These are phyloP conservation scores for Poliocrania exsul DNA, from an alignment of 2,797 vertebrate species.

Conservation along the genomic window DNA sequence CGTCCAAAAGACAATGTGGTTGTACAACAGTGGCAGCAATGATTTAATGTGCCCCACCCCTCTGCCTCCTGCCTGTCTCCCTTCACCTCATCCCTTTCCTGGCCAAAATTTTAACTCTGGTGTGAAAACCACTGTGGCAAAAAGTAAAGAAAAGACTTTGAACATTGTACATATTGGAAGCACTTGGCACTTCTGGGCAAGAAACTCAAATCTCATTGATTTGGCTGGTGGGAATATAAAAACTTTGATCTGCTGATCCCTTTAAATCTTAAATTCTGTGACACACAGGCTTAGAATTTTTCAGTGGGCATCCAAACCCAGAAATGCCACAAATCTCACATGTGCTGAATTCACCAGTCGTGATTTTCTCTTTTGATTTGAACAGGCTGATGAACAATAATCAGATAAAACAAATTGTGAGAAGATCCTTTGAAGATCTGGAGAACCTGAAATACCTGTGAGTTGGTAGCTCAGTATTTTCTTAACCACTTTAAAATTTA, in stretches of 20 bases:
- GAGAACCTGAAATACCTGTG: conserved; percentile 75
- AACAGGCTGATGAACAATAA: conserved; percentile 76
- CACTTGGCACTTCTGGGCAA: not conserved
- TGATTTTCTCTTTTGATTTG: not conserved
- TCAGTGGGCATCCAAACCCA: not conserved
- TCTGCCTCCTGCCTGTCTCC: not conserved
- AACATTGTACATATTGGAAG: rapidly evolving
- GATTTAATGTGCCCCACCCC: not conserved
- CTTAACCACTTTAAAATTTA: not conserved
- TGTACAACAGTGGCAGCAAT: not conserved
- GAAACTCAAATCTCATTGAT: not conserved
- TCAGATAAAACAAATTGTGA: conserved; percentile 61
- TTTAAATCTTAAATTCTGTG: not conserved
- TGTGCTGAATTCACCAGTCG: rapidly evolving
- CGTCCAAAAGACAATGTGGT: rapidly evolving
- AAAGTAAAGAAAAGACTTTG: not conserved
- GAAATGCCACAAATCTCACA: not conserved
- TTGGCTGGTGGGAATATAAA: not conserved
- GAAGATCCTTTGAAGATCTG: conserved; percentile 69
- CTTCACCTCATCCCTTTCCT: not conserved
- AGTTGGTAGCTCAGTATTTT: conserved; percentile 20
- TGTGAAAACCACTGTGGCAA: not conserved
- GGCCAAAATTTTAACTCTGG: not conserved
- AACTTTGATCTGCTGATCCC: not conserved
- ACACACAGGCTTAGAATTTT: not conserved